These are phyloP conservation scores for Tolmerus cingulatus DNA, from an alignment of 2,888 invertebrate species.

Conservation along the genomic window DNA sequence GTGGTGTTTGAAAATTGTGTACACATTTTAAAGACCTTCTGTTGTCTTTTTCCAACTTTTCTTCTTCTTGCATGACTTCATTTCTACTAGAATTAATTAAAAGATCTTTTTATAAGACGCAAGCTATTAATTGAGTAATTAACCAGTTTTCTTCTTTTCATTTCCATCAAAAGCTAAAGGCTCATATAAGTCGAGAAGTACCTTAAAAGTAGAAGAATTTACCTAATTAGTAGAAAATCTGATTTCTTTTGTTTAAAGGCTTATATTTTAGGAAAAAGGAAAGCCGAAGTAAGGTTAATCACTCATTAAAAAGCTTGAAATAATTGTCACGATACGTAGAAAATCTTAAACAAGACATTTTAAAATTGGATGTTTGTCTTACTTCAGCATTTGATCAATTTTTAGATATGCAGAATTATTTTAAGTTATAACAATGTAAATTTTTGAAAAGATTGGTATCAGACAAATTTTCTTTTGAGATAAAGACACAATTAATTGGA, in stretches of 20 bases:
- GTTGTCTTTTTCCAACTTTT: too few relatives aligned
- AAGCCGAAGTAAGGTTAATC: neutral
- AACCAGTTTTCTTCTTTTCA: neutral
- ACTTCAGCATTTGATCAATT: too few relatives aligned
- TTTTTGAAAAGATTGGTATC: too few relatives aligned
- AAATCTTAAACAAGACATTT: neutral
- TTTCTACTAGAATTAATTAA: neutral
- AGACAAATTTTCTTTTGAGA: too few relatives aligned
- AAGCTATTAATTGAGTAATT: neutral
- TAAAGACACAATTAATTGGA: too few relatives aligned
- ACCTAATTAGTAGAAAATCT: neutral
- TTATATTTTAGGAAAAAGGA: neutral
- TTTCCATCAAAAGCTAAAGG: neutral
- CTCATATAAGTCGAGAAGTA: neutral
- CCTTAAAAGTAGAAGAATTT: neutral
- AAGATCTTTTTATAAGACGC: neutral
- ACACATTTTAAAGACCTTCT: too few relatives aligned
- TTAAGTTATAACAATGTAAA: too few relatives aligned
- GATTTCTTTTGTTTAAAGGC: neutral
- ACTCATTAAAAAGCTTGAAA: neutral
- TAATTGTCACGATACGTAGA: neutral
- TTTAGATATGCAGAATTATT: too few relatives aligned
- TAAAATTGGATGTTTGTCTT: too few relatives aligned
- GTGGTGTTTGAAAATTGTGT: too few relatives aligned
- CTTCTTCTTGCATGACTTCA: neutral